These are phyloP conservation scores for Pocota personata DNA, from an alignment of 2,888 invertebrate species.

Conservation along the genomic window DNA sequence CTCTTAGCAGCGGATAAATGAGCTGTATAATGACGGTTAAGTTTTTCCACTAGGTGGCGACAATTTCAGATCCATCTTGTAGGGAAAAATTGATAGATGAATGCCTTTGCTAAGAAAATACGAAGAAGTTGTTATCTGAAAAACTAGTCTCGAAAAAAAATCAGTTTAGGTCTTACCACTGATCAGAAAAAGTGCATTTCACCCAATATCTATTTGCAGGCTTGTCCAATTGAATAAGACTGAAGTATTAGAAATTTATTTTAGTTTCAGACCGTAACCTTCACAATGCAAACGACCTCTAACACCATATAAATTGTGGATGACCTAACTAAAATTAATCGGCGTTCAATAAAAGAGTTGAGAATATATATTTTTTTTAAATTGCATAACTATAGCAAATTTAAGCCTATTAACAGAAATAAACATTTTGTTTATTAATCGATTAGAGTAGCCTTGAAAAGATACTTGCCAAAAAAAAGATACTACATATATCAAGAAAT, in stretches of 20 bases:
- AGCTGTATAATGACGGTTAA: no score
- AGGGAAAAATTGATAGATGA: no score
- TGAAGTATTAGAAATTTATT: background rate
- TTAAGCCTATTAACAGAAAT: conserved; percentile 41
- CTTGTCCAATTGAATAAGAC: background rate
- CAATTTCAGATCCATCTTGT: no score
- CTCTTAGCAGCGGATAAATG: no score
- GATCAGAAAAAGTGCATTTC: no score
- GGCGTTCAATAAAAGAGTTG: conserved; percentile 3
- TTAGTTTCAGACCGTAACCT: conserved; percentile 31
- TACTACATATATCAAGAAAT: background rate
- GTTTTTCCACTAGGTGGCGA: no score
- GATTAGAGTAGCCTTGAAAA: conserved; percentile 17
- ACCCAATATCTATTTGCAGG: background rate
- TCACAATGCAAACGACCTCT: conserved; percentile 35
- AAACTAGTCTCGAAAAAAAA: no score
- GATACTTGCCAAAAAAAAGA: background rate
- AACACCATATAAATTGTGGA: background rate
- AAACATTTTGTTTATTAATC: conserved; percentile 22
- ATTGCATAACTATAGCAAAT: conserved; percentile 33
- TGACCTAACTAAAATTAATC: conserved; percentile 1
- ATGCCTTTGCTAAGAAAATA: no score
- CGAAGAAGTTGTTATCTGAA: no score
- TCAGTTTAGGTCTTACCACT: no score
- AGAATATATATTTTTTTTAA: background rate